Evolutionary conservation across 2,113 vertebrate genomes (phyloP).

Genomic region (Chrysemys picta): DNA sequence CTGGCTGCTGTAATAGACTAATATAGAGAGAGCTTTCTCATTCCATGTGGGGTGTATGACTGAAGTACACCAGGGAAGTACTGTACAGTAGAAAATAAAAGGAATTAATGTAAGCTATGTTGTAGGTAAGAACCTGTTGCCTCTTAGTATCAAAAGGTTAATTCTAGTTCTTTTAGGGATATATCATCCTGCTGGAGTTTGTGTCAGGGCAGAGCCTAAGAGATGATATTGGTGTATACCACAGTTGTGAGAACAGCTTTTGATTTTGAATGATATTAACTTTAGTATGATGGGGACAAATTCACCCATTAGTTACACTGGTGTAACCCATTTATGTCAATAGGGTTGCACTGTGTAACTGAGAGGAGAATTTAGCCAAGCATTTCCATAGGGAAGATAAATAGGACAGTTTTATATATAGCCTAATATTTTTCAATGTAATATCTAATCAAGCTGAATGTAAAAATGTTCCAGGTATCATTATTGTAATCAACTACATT

Average conservation of each 20-base stretch:
- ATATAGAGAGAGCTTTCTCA: constrained; percentile 58
- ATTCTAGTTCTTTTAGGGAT: constrained; percentile 30
- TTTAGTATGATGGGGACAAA: constrained; percentile 46
- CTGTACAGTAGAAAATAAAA: constrained; percentile 57
- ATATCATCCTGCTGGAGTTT: constrained; percentile 51
- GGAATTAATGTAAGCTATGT: constrained; percentile 66
- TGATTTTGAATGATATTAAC: constrained; percentile 52
- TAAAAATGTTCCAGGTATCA: background rate
- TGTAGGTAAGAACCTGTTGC: constrained; percentile 52
- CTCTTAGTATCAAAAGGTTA: constrained; percentile 60
- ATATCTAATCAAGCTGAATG: constrained; percentile 56
- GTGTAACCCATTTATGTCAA: constrained; percentile 14
- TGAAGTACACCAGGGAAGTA: constrained; percentile 68
- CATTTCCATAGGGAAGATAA: constrained; percentile 43
- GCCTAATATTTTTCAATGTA: constrained; percentile 45
- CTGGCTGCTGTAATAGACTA: constrained; percentile 61
- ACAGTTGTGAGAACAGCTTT: constrained; percentile 40
- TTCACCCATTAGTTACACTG: constrained; percentile 37
- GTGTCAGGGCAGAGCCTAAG: constrained; percentile 34
- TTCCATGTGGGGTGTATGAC: constrained; percentile 35
- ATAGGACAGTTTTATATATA: constrained; percentile 30
- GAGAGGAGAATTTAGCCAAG: constrained; percentile 12
- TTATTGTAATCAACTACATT: constrained; percentile 69
- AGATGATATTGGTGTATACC: constrained; percentile 26
- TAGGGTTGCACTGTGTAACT: constrained; percentile 21